A percentile compares a stretch with the other conserved stretches of the same genome.
These are phyloP conservation scores for Acheta domesticus DNA, from an alignment of 2,888 invertebrate species.

Conservation along the genomic window DNA sequence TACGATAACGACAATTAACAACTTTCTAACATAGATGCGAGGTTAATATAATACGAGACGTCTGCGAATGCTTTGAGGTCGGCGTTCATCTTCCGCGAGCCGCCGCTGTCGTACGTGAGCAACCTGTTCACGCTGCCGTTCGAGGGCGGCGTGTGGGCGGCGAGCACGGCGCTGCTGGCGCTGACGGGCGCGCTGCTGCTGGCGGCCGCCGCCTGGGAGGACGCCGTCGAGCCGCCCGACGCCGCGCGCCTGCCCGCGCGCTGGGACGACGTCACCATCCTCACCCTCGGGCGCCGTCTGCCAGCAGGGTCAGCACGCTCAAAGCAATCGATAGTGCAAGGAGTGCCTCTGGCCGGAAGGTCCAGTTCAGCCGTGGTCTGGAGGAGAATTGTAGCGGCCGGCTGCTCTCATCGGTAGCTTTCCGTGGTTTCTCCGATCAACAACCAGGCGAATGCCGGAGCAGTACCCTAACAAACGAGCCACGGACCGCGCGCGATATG, in stretches of 20 bases:
- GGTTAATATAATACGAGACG: too few species aligned
- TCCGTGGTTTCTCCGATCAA: too few species aligned
- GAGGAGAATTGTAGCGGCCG: too few species aligned
- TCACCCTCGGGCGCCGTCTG: conserved; percentile 57
- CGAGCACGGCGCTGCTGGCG: conserved; percentile 41
- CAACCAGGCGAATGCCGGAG: too few species aligned
- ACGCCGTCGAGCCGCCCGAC: background rate
- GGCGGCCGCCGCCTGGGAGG: background rate
- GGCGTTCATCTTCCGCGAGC: conserved; percentile 68
- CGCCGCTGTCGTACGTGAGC: conserved; percentile 66
- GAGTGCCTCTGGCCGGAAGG: too few species aligned
- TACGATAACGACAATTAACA: too few species aligned
- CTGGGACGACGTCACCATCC: conserved; percentile 51
- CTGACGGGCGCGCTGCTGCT: conserved; percentile 25
- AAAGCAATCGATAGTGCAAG: background rate
- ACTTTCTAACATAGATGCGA: too few species aligned
- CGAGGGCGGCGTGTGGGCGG: conserved; percentile 61
- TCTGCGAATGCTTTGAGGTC: conserved; percentile 42
- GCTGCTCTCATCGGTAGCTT: too few species aligned
- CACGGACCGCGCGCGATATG: too few species aligned
- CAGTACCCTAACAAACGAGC: too few species aligned
- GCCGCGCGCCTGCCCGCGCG: background rate
- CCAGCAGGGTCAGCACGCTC: conserved; percentile 54
- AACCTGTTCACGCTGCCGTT: conserved; percentile 70
- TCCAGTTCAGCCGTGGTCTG: too few species aligned